Base-by-base conservation (phyloP, 2,888 invertebrate genomes). In the Orthosia incerta region DNA sequence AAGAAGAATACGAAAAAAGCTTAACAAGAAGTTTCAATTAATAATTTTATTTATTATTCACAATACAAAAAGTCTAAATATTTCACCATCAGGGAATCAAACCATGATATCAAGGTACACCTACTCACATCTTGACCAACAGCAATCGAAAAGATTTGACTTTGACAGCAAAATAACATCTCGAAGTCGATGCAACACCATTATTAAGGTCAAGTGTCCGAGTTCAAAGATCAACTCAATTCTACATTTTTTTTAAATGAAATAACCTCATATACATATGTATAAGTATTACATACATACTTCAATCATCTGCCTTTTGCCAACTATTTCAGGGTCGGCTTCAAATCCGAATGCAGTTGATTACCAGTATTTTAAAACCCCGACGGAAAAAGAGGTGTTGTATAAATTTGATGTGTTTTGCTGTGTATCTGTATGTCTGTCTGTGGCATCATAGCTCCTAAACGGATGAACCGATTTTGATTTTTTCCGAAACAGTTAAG, bases 121-220 rank as follows among this genome's bases (percentile, higher is more conserved):
- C 67, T 20, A 48, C 61, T n/a, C 46, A 46, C 2, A 4, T 56
- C 48, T 73, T 45, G 12, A 57, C 67, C 45, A 76, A 56, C 13
- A 20, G 31, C n/a, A n/a, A 20, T 26, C 26, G 4, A 13, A 16
- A 13, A 18, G 12, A 45, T 26, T 53, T 48, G 20, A 50, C 67
- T 71, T 67, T 79, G 78, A 66, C 66, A 71, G 59, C 60, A 50
- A 55, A 69, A 68, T 50, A 67, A 20, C 31, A 77, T 61, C 31
- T 71, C 45, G 56, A 31, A 57, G 39, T 63, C 50, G 56, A 65
- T 68, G 79, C 73, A 83, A 83, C 23, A 80, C 48, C 13, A 46
- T 59, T 61, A 83, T 83, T 83, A 83, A 73, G 80, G 80, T 79
- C 79, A 79, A 83, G 61, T 73, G 51, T 46, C 18, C 12, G 83